Evolutionary conservation across 35 echinoderm and acorn worm genomes (phyloP).

Genomic region (Heliocidaris tuberculata): DNA sequence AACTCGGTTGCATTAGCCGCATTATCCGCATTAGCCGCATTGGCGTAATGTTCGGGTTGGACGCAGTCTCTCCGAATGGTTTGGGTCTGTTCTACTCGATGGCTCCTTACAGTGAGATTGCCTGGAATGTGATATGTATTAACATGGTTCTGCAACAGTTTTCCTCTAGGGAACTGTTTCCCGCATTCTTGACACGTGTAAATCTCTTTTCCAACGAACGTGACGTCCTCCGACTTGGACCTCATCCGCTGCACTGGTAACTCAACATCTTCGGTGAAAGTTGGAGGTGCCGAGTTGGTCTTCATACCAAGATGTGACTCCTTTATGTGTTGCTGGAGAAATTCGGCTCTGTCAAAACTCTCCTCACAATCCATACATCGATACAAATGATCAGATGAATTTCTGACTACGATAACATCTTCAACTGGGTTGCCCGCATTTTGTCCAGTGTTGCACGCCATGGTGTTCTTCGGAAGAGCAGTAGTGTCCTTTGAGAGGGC

Average conservation of each 20-base stretch:
- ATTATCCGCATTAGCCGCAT: not conserved
- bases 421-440: not conserved
- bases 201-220: constrained; percentile 17
- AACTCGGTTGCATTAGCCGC: not conserved
- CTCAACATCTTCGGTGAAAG: not conserved
- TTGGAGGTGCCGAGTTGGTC: not conserved
- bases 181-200: constrained; percentile 29
- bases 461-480: not conserved
- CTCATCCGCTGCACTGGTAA: not conserved
- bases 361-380: not conserved
- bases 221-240: not conserved
- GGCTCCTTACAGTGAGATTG: not conserved
- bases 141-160: constrained; percentile 45
- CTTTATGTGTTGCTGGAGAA: constrained; percentile 38
- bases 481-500: not conserved
- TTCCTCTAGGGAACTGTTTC: constrained; percentile 13
- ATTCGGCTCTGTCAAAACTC: not conserved
- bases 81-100: not conserved
- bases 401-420: not conserved
- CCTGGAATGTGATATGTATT: constrained; percentile 39
- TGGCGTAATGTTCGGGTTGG: not conserved
- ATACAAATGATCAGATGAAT: not conserved
- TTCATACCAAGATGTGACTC: not conserved
- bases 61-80: not conserved
- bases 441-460: not conserved